phyloP scores from a whole-genome alignment of 2,797 vertebrate species.

The Scleropages formosus region DNA sequence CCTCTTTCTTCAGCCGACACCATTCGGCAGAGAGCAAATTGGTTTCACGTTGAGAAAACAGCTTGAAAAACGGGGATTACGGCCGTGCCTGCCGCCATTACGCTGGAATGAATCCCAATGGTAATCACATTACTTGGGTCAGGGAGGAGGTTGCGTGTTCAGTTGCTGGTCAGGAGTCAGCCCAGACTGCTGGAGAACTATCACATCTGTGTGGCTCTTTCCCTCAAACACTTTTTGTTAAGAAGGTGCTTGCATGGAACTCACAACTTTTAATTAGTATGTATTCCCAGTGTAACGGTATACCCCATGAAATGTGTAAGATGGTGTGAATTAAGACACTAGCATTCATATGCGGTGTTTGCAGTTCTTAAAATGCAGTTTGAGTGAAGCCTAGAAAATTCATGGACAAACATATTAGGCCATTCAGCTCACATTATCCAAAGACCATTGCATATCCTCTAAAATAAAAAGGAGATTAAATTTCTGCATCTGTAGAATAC shows the following conservation, averaged over 20 bases:
- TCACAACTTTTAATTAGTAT: neutral
- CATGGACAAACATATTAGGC: neutral
- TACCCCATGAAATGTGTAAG: neutral
- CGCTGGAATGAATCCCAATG: slow-evolving; percentile 11
- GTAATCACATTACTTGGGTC: slow-evolving; percentile 19
- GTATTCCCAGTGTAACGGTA: neutral
- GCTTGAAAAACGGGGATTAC: slow-evolving; percentile 8
- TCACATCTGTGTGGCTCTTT: neutral
- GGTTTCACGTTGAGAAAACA: slow-evolving; percentile 19
- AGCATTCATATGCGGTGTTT: neutral
- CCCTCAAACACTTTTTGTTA: neutral
- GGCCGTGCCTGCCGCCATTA: neutral
- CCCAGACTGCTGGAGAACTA: neutral
- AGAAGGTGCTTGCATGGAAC: neutral
- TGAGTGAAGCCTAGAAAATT: neutral
- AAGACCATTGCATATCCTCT: neutral
- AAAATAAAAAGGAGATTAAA: neutral
- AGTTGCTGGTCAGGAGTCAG: neutral
- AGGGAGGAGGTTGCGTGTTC: neutral
- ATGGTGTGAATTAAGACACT: neutral
- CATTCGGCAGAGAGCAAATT: slow-evolving; percentile 2
- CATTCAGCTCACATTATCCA: neutral
- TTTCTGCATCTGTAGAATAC: neutral
- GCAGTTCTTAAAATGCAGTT: neutral
- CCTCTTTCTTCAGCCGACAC: neutral